Evolutionary conservation across 53 echinoderm and acorn worm genomes (phyloP).

Genomic region (Echinometra lucunter): DNA sequence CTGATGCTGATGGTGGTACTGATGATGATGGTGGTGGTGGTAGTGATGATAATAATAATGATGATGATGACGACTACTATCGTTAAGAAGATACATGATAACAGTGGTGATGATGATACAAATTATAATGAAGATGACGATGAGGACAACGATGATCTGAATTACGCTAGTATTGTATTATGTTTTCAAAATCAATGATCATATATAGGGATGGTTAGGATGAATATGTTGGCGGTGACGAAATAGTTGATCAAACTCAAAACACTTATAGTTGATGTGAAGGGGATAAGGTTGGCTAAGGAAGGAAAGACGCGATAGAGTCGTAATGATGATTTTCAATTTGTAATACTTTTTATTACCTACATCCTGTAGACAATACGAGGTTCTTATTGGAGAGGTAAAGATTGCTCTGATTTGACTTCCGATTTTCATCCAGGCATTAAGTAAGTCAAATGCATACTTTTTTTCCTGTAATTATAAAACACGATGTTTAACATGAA

Average conservation of each 20-base stretch:
- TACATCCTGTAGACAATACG: conserved; percentile 73
- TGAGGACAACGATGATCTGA: too few species aligned
- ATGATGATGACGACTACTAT: not conserved
- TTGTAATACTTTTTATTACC: too few species aligned
- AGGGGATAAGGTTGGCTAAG: too few species aligned
- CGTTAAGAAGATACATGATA: too few species aligned
- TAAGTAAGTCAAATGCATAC: conserved; percentile 39
- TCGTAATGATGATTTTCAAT: too few species aligned
- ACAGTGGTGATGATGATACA: not conserved
- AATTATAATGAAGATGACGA: not conserved
- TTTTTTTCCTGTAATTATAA: not conserved
- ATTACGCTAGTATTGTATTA: too few species aligned
- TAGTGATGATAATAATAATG: not conserved
- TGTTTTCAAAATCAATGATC: not conserved
- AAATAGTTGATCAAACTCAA: too few species aligned
- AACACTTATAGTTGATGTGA: too few species aligned
- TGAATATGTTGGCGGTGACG: too few species aligned
- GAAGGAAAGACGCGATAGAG: too few species aligned
- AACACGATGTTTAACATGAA: too few species aligned
- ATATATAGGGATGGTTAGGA: not conserved
- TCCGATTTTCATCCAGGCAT: conserved; percentile 73
- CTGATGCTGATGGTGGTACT: not conserved
- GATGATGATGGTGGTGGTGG: not conserved
- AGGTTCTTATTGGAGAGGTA: conserved; percentile 79
- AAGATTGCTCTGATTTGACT: conserved; percentile 75